Conservation (phyloP, 2,888 invertebrate genomes). For the Gastrophysa polygoni region DNA sequence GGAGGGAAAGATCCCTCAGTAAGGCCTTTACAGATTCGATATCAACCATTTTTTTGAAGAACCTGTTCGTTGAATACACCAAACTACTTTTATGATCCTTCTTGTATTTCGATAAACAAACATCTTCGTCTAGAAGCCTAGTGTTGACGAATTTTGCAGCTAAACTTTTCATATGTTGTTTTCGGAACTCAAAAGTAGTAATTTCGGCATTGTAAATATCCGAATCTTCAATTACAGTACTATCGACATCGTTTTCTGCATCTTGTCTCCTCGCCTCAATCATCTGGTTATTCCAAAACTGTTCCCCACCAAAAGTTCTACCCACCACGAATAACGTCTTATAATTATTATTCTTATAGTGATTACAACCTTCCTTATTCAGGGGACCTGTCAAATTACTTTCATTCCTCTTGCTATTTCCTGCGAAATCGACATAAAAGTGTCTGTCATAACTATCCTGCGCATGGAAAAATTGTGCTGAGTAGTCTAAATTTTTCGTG, state of each 20-base stretch:
- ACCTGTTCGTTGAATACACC: conserved; percentile 14
- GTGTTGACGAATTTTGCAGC: conserved; percentile 26
- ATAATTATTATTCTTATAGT: conserved; percentile 32
- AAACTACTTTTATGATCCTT: background rate
- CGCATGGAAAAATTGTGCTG: conserved; percentile 34
- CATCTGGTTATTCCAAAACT: conserved; percentile 32
- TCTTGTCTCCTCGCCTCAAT: conserved; percentile 21
- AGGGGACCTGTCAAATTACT: conserved; percentile 29
- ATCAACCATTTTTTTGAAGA: conserved; percentile 15
- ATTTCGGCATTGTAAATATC: background rate
- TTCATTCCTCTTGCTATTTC: conserved; percentile 37
- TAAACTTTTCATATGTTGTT: conserved; percentile 15
- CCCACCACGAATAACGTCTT: conserved; percentile 39
- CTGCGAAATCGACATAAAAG: conserved; percentile 39
- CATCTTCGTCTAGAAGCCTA: conserved; percentile 1
- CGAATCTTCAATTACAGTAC: background rate
- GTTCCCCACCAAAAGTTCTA: conserved; percentile 35
- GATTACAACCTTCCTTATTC: conserved; percentile 40
- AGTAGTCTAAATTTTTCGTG: conserved; percentile 21
- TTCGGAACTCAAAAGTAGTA: conserved; percentile 23
- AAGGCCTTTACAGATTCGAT: background rate
- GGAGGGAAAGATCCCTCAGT: background rate
- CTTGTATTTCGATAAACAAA: conserved; percentile 19
- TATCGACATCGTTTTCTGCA: background rate
- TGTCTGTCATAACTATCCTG: conserved; percentile 43